Base-by-base conservation (phyloP, 1,140 invertebrate genomes). In the Bombus difficillimus region DNA sequence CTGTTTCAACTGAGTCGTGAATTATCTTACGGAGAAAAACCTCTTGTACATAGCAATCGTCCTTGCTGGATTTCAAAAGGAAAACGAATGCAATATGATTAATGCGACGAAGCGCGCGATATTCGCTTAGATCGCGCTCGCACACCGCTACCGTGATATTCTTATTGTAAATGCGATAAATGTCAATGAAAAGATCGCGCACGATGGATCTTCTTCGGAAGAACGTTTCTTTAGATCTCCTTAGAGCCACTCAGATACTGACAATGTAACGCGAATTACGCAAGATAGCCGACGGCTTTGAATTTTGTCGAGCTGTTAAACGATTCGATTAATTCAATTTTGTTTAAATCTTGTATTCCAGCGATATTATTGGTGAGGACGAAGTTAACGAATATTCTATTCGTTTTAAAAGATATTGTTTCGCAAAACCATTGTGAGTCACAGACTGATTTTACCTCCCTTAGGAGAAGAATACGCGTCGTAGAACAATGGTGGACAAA, bases 341-440 rank as follows among this genome's bases (percentile, higher is more conserved):
- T 15, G 25, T 71, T 32, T 5, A 28, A 6, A n/a, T 71, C 25
- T 6, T 47, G 47, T 28, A 41, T 41, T 18, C 10, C 4, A 9
- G 6, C n/a, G 12, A 25, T 75, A 0, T n/a, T n/a, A n/a, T 6
- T 18, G 5, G 2, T 0, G 10, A 37, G 2, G 25, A n/a, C 4
- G 5, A 47, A 37, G 3, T 18, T 53, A 22, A 76, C 13, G 62
- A 59, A 77, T 69, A 25, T 10, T 39, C 34, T 13, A 25, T 22
- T 18, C 15, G 25, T 68, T 68, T 39, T 83, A 66, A 76, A 76
- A 53, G 64, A 75, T 43, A 83, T 41, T 68, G 73, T 83, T 69
- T 77, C 64, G 28, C 28, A 62, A 66, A 75, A 39, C 37, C 34
- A 53, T 68, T 66, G 64, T 41, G 34, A n/a, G 34, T 37, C 13